A percentile compares a stretch with the other conserved stretches of the same genome.
These are phyloP conservation scores for Gallinago undulata DNA, from an alignment of 2,113 vertebrate species.

Conservation along the genomic window DNA sequence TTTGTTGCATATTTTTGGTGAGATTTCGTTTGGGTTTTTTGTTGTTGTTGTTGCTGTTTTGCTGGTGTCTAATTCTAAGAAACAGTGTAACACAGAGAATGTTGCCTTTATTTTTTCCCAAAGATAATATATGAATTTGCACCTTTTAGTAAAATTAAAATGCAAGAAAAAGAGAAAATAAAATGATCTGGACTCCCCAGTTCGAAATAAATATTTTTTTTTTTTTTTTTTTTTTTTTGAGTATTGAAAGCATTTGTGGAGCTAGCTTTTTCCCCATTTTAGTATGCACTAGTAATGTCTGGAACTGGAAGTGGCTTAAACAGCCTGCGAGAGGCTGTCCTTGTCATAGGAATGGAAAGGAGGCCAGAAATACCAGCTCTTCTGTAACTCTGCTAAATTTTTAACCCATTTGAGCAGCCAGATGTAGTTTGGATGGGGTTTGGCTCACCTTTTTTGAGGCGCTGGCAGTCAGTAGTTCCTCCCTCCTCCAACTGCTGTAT, in stretches of 20 bases:
- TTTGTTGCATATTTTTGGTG: background rate
- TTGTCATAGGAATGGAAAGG: background rate
- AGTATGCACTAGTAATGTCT: background rate
- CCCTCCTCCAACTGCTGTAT: background rate
- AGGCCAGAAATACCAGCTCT: background rate
- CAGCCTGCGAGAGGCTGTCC: background rate
- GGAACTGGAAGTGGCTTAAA: background rate
- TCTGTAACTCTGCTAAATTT: background rate
- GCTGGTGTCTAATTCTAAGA: background rate
- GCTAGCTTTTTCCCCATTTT: background rate
- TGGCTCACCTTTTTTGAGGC: background rate
- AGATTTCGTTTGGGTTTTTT: background rate
- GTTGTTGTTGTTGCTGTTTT: background rate
- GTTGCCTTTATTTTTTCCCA: background rate
- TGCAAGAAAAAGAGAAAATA: background rate
- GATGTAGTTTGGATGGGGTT: background rate
- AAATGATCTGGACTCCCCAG: background rate
- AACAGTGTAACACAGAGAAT: background rate
- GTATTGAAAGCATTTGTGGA: background rate
- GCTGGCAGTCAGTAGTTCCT: background rate
- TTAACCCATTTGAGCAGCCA: background rate
- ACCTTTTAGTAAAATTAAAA: background rate
- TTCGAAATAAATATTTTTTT: background rate
- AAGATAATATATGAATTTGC: background rate
- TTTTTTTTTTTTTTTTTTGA: background rate